Evolutionary conservation across 2,888 invertebrate species (phyloP), one percentile per base, ranked within the genome.

Genomic region (Oligia strigilis): DNA sequence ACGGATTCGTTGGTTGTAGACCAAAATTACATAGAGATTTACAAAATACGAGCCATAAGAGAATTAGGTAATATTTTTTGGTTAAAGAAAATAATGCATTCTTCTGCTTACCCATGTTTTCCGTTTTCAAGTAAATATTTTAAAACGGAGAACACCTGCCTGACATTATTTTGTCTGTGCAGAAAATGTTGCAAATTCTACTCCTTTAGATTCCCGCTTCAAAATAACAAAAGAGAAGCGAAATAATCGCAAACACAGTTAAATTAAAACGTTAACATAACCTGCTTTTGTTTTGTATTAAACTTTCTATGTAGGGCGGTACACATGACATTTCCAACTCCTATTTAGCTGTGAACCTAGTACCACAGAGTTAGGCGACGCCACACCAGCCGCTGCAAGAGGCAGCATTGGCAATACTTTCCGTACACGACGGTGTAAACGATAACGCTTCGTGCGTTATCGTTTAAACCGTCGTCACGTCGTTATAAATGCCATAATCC

Each of bases 241-340:
- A 70, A 70, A 36, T 60, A 49, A 46, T 70, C 40, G 11, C n/a
- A 62, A 36, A 55, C 29, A 62, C 19, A 65, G 19, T 52, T 55
- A 52, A 40, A 58, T 29, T 74, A 69, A 55, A 17, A 62, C 23
- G n/a, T 71, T 36, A 55, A 14, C 36, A 14, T 13, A 80, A 64
- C 14, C 43, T 66, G 23, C 17, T 52, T 58, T 67, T 64, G 74
- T 75, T 75, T 64, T 14, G 23, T 60, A 36, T 70, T 65, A 52
- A 46, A 36, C 40, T 75, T 40, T 85, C 49, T 46, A 29, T 29
- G 17, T 65, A 72, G 36, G 58, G 43, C 65, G 67, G 40, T 65
- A 70, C 43, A 62, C 62, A 75, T 64, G 36, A 75, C 71, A 85
- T 69, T 83, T 67, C 62, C n/a, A 74, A 64, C 81, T 60, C n/a